phyloP scores from a whole-genome alignment of 2,888 invertebrate species.

The Steromphala cineraria region DNA sequence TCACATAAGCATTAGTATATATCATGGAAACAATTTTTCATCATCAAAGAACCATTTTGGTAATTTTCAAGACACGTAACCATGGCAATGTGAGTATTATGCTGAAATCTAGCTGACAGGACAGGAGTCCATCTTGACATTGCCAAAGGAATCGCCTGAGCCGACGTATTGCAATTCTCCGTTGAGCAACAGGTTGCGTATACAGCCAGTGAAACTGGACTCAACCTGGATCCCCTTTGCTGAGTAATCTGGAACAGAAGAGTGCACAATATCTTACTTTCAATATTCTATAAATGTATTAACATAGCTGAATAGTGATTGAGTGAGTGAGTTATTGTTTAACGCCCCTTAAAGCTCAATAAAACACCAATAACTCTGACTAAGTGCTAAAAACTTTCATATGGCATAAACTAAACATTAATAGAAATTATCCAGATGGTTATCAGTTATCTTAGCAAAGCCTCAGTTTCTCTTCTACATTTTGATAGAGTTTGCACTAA shows the following conservation, averaged over 20 bases:
- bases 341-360: no score
- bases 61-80: background rate
- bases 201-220: slow-evolving; percentile 88
- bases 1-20: background rate
- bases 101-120: slow-evolving; percentile 76
- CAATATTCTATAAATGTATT: no score
- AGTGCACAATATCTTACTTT: background rate
- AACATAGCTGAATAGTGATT: no score
- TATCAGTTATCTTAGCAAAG: no score
- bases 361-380: no score
- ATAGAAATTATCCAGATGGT: no score
- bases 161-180: slow-evolving; percentile 88
- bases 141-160: slow-evolving; percentile 84
- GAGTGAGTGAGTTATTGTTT: no score
- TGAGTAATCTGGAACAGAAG: slow-evolving; percentile 35
- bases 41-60: no score
- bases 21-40: background rate
- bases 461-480: no score
- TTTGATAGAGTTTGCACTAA: no score
- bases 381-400: no score
- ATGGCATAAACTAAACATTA: no score
- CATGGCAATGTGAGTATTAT: slow-evolving; percentile 10
- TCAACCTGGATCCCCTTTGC: slow-evolving; percentile 83
- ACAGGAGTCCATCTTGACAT: slow-evolving; percentile 87
- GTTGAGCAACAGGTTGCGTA: slow-evolving; percentile 87